Evolutionary conservation across 1,140 invertebrate species (phyloP).

Genomic region (Hylyphantes graminicola): DNA sequence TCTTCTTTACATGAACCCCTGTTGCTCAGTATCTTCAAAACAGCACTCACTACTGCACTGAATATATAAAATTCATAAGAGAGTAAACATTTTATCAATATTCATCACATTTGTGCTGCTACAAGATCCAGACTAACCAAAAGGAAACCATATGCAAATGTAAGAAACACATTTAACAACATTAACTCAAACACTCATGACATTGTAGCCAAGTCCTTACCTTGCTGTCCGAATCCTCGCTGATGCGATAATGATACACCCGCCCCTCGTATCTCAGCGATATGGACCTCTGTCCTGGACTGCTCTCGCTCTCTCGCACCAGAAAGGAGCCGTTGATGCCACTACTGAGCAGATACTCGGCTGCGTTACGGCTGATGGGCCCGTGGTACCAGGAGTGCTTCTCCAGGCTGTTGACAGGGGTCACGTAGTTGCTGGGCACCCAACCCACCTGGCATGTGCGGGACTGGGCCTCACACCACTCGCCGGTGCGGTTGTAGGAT

Average conservation of each 20-base stretch:
- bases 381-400: conserved; percentile 99
- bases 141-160: background rate
- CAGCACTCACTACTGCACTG: no score
- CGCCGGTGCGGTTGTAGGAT: conserved; percentile 97
- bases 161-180: background rate
- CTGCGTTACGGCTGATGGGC: conserved; percentile 92
- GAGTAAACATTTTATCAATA: no score
- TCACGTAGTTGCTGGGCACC: conserved; percentile 98
- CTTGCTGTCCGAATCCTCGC: conserved; percentile 91
- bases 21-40: no score
- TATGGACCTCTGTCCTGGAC: conserved; percentile 97
- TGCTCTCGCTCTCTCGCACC: conserved; percentile 96
- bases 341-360: conserved; percentile 96
- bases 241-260: conserved; percentile 98
- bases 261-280: conserved; percentile 86
- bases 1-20: no score
- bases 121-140: background rate
- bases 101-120: no score
- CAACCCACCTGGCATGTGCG: conserved; percentile 91
- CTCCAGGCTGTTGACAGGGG: conserved; percentile 97
- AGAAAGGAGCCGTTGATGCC: conserved; percentile 99
- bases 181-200: background rate
- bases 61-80: no score
- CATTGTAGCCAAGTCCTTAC: conserved; percentile 24
- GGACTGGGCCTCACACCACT: conserved; percentile 99